Conservation (phyloP, 1,140 invertebrate species). For the Brachionus calyciflorus region DNA sequence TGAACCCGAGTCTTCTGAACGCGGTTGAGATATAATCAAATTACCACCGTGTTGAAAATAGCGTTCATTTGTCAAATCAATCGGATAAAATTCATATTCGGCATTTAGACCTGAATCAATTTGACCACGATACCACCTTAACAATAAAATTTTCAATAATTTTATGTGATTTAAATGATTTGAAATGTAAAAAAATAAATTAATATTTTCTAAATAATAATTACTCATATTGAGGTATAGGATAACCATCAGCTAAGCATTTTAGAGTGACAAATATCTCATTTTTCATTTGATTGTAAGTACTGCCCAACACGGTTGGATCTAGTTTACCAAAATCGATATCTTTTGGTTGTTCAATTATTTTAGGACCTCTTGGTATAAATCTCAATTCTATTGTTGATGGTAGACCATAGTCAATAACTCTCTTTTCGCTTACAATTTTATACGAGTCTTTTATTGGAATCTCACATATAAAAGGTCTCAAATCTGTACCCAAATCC, state of each 20-base stretch:
- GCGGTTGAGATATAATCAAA: constrained; percentile 72
- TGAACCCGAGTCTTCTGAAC: constrained; percentile 70
- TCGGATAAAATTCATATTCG: constrained; percentile 74
- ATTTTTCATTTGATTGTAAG: constrained; percentile 44
- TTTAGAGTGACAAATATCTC: constrained; percentile 52
- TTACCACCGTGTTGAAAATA: constrained; percentile 58
- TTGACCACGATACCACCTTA: constrained; percentile 24
- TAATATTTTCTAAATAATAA: constrained; percentile 55
- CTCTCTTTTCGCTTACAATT: constrained; percentile 52
- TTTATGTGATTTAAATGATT: no score
- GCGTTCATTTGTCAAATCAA: constrained; percentile 63
- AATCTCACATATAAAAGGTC: constrained; percentile 83
- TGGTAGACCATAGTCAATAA: constrained; percentile 48
- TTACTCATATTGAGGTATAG: constrained; percentile 75
- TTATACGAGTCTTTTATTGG: constrained; percentile 57
- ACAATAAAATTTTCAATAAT: no score
- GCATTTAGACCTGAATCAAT: constrained; percentile 61
- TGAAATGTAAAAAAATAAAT: neutral
- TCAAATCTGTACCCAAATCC: constrained; percentile 6
- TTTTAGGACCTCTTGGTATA: constrained; percentile 80
- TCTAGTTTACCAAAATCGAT: constrained; percentile 79
- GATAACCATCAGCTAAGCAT: constrained; percentile 83
- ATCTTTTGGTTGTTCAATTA: constrained; percentile 77
- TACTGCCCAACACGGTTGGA: constrained; percentile 62
- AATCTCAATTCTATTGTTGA: constrained; percentile 68